These are phyloP conservation scores for Leptatherina wallacei DNA, from an alignment of 2,797 vertebrate species.

Conservation along the genomic window DNA sequence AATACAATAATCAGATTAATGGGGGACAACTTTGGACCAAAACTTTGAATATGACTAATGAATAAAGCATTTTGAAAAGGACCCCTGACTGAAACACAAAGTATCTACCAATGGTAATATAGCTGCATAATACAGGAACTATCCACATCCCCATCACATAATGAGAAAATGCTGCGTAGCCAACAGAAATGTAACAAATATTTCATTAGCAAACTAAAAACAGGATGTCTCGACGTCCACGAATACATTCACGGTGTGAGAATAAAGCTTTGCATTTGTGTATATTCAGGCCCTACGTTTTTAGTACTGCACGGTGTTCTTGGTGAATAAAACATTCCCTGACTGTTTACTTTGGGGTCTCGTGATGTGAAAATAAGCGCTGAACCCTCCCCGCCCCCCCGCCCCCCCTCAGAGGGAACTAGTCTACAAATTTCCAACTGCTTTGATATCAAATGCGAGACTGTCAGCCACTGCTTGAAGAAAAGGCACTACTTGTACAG, in stretches of 20 bases:
- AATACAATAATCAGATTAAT: slow-evolving; percentile 43
- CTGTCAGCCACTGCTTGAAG: slow-evolving; percentile 54
- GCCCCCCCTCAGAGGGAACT: slow-evolving; percentile 35
- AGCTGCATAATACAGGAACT: slow-evolving; percentile 55
- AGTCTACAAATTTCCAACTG: slow-evolving; percentile 26
- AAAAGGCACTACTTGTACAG: slow-evolving; percentile 81
- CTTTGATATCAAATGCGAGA: slow-evolving; percentile 38
- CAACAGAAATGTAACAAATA: slow-evolving; percentile 29
- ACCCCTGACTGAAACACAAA: slow-evolving; percentile 54
- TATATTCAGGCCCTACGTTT: slow-evolving; percentile 42
- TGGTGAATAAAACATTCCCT: slow-evolving; percentile 68
- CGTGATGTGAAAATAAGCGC: slow-evolving; percentile 33
- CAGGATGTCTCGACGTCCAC: slow-evolving; percentile 42
- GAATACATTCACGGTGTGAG: slow-evolving; percentile 80
- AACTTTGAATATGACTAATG: slow-evolving; percentile 49
- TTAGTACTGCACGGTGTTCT: slow-evolving; percentile 55
- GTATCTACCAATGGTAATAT: slow-evolving; percentile 44
- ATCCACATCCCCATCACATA: slow-evolving; percentile 38
- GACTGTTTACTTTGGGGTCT: slow-evolving; percentile 67
- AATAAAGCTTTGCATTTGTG: slow-evolving; percentile 82
- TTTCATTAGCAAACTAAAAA: slow-evolving; percentile 36
- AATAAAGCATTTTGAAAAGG: slow-evolving; percentile 71
- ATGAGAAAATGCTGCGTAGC: slow-evolving; percentile 25
- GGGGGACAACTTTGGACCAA: slow-evolving; percentile 68
- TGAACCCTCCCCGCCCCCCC: slow-evolving; percentile 8